These are phyloP conservation scores for Caenorhabditis becei DNA, from an alignment of 2,888 invertebrate species.

Conservation along the genomic window DNA sequence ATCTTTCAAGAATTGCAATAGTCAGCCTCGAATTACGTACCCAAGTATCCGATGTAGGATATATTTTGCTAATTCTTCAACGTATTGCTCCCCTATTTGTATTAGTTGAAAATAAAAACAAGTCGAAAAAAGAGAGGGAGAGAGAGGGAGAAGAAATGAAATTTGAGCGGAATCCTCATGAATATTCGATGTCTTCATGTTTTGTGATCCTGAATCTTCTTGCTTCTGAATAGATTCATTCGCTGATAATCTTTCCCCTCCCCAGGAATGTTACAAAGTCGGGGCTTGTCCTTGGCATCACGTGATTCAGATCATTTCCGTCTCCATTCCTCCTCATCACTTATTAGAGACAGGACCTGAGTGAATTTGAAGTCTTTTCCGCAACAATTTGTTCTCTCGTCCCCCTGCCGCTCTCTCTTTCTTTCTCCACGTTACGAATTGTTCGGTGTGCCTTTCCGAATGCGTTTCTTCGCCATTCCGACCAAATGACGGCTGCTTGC, in stretches of 20 bases:
- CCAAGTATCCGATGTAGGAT: too few relatives aligned
- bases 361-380: constrained; percentile 28
- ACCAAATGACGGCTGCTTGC: constrained; percentile 26
- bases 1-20: too few relatives aligned
- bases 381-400: constrained; percentile 30
- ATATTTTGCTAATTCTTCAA: not conserved
- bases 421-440: constrained; percentile 42
- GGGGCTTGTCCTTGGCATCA: constrained; percentile 10
- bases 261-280: not conserved
- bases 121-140: constrained; percentile 14
- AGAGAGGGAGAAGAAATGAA: constrained; percentile 12
- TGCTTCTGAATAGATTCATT: not conserved
- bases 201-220: constrained; percentile 8
- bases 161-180: constrained; percentile 37
- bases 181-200: constrained; percentile 31
- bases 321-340: constrained; percentile 8
- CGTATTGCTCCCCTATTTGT: constrained; percentile 15
- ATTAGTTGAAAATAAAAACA: constrained; percentile 16
- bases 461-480: constrained; percentile 17
- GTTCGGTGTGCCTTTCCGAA: constrained; percentile 27
- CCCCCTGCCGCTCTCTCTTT: constrained; percentile 12
- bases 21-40: too few relatives aligned
- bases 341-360: constrained; percentile 20
- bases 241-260: constrained; percentile 1
- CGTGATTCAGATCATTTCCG: constrained; percentile 13